Percentiles rank a stretch among this genome's conserved stretches.
Evolutionary conservation across 1,140 invertebrate species (phyloP).

Genomic region (Ladona fulva): DNA sequence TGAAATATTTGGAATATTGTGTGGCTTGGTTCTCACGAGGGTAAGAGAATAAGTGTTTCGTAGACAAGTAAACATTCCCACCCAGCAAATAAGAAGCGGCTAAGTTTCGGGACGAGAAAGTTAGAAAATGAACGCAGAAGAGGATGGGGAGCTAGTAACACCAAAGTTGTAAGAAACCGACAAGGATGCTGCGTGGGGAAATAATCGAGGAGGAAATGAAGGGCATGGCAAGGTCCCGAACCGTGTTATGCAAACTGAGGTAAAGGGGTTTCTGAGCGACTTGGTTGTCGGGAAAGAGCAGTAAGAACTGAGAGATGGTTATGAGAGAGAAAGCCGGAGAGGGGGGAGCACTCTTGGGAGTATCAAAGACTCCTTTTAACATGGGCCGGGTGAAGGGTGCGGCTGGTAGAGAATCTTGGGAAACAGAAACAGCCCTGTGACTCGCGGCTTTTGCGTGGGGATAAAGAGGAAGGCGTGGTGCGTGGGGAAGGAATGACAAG

Average conservation of each 20-base stretch:
- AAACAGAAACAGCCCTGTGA: neutral
- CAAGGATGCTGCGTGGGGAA: too few relatives aligned
- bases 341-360: neutral
- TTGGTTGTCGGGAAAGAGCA: neutral
- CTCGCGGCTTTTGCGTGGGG: neutral
- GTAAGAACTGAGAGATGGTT: neutral
- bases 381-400: neutral
- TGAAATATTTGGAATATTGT: too few relatives aligned
- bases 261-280: neutral
- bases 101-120: neutral
- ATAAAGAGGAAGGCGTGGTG: neutral
- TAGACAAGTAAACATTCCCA: neutral
- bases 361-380: too few relatives aligned
- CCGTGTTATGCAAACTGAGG: constrained; percentile 7
- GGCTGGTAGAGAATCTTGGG: neutral
- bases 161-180: too few relatives aligned
- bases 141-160: neutral
- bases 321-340: neutral
- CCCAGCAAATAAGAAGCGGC: neutral
- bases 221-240: neutral
- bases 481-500: neutral
- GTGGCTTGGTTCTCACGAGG: too few relatives aligned
- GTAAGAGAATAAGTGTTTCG: neutral
- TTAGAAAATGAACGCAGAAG: neutral
- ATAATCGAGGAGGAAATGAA: neutral